Conservation (phyloP, 2,888 invertebrate species). For the Yponomeuta cagnagella region DNA sequence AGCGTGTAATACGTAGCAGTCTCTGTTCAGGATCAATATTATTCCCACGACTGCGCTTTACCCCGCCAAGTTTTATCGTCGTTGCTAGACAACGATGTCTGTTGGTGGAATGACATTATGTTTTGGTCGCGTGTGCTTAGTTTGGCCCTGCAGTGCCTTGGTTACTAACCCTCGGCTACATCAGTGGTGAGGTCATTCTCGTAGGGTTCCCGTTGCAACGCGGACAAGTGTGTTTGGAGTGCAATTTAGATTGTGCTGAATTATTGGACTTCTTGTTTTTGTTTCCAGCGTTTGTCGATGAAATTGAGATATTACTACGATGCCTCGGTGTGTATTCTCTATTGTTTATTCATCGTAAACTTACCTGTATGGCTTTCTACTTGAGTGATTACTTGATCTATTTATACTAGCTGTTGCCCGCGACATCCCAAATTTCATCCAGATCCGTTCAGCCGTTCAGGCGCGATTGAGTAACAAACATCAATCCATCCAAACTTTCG, state of each 20-base stretch:
- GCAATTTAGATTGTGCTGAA: not conserved
- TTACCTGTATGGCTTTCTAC: not conserved
- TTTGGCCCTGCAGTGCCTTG: constrained; percentile 47
- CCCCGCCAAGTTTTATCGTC: constrained; percentile 41
- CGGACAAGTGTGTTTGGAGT: constrained; percentile 27
- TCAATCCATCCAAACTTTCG: no score
- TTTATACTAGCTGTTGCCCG: no score
- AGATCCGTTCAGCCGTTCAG: no score
- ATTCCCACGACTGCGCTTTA: constrained; percentile 60
- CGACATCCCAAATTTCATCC: no score
- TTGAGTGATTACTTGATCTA: not conserved
- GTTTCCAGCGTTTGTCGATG: constrained; percentile 15
- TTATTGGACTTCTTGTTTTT: not conserved
- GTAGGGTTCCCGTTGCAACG: constrained; percentile 32
- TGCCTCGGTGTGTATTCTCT: constrained; percentile 52
- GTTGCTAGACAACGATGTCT: constrained; percentile 24
- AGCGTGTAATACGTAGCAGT: constrained; percentile 44
- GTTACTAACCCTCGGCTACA: constrained; percentile 39
- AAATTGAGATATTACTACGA: constrained; percentile 63
- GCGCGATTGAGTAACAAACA: no score
- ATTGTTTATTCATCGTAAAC: not conserved
- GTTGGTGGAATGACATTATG: constrained; percentile 30
- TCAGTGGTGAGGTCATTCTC: constrained; percentile 38
- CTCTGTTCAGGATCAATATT: constrained; percentile 58
- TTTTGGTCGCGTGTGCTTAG: constrained; percentile 35